Evolutionary conservation across 2,888 invertebrate genomes (phyloP).

Genomic region (Cerceris ruficornis): DNA sequence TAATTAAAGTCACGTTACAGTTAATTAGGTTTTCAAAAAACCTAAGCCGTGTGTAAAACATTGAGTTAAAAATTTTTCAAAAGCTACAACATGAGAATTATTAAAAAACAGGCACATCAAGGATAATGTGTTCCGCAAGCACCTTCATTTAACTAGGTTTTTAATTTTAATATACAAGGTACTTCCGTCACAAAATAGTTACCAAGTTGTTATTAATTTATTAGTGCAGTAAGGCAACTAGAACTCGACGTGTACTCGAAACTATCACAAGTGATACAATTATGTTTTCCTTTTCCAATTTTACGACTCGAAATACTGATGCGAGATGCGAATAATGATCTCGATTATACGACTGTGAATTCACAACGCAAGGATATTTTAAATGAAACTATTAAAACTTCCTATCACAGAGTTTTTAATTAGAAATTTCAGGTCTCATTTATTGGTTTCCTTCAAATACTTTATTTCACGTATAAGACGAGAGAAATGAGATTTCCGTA

Average conservation of each 20-base stretch:
- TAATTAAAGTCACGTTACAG: constrained; percentile 34
- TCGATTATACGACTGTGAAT: constrained; percentile 17
- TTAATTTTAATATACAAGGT: constrained; percentile 61
- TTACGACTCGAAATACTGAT: constrained; percentile 27
- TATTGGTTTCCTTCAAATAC: not conserved
- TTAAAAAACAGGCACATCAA: constrained; percentile 62
- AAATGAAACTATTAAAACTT: constrained; percentile 43
- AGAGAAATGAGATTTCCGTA: not conserved
- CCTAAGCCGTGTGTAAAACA: no score
- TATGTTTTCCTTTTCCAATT: constrained; percentile 43
- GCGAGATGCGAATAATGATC: constrained; percentile 15
- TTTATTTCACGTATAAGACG: constrained; percentile 1
- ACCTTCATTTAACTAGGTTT: constrained; percentile 60
- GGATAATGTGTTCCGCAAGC: constrained; percentile 59
- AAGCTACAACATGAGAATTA: constrained; percentile 48
- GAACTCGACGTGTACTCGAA: constrained; percentile 69
- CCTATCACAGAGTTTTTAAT: constrained; percentile 36
- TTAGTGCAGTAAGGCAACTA: constrained; percentile 77
- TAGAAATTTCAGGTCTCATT: not conserved
- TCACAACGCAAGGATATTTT: constrained; percentile 34
- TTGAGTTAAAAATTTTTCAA: constrained; percentile 4
- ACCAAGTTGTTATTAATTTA: constrained; percentile 72
- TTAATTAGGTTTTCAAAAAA: constrained; percentile 11
- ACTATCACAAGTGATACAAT: constrained; percentile 70
- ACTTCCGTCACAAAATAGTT: constrained; percentile 68